Conservation (phyloP, 2,113 vertebrate genomes). For the Gallinago paraguaiae region DNA sequence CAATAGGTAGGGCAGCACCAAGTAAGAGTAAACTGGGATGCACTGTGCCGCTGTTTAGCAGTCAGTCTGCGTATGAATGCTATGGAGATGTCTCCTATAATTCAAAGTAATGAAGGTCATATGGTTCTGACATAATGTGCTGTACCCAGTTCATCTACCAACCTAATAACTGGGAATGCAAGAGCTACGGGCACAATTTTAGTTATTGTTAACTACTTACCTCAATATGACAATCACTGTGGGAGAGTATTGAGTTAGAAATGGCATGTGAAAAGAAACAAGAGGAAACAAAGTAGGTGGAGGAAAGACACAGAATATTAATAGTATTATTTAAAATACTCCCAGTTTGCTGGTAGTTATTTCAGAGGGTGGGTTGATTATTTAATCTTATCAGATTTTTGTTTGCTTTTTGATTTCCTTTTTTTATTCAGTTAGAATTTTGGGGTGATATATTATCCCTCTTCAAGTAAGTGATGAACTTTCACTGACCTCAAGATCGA, state of each 20-base stretch:
- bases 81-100: neutral
- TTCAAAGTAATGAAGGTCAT: neutral
- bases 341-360: neutral
- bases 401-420: neutral
- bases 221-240: neutral
- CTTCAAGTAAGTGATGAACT: neutral
- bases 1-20: neutral
- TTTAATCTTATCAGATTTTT: neutral
- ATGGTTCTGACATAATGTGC: neutral
- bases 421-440: neutral
- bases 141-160: neutral
- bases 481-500: neutral
- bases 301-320: neutral
- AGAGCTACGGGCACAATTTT: neutral
- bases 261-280: constrained; percentile 19
- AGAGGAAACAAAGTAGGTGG: neutral
- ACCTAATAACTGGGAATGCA: neutral
- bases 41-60: neutral
- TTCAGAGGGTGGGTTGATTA: neutral
- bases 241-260: neutral
- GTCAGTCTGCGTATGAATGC: neutral
- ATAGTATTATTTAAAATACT: neutral
- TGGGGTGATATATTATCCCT: neutral
- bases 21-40: neutral
- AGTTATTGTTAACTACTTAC: neutral